A percentile compares a stretch with the other conserved stretches of the same genome.
Evolutionary conservation across 2,888 invertebrate genomes (phyloP).

Genomic region (Didymodactylos carnosus): DNA sequence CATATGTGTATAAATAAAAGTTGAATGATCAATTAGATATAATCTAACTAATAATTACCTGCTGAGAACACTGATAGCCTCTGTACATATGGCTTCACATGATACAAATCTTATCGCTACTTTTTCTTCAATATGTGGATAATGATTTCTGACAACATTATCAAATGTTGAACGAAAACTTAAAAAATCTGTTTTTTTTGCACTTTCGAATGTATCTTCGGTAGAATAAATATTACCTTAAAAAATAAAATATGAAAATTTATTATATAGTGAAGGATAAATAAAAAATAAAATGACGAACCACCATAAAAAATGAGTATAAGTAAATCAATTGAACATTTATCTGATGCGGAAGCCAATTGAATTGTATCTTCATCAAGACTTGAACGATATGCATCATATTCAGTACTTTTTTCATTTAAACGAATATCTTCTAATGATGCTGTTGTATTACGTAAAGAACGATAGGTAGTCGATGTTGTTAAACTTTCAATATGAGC

Average conservation of each 20-base stretch:
- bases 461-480: no score
- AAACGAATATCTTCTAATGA: neutral
- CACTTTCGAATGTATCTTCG: neutral
- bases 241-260: neutral
- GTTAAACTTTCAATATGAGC: neutral
- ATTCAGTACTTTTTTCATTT: neutral
- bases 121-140: conserved; percentile 69
- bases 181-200: conserved; percentile 78
- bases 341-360: neutral
- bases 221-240: neutral
- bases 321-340: neutral
- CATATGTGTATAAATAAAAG: no score
- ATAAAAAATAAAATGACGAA: neutral
- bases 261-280: neutral
- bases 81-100: conserved; percentile 76
- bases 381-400: neutral
- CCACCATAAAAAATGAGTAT: neutral
- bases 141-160: conserved; percentile 80
- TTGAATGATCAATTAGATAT: no score
- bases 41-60: no score
- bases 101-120: conserved; percentile 72
- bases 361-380: neutral
- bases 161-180: conserved; percentile 86
- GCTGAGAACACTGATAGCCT: conserved; percentile 44
- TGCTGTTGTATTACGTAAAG: neutral